Evolutionary conservation across 2,888 invertebrate species (phyloP), one percentile per base, ranked within the genome.

Genomic region (Nemapogon koenigi): DNA sequence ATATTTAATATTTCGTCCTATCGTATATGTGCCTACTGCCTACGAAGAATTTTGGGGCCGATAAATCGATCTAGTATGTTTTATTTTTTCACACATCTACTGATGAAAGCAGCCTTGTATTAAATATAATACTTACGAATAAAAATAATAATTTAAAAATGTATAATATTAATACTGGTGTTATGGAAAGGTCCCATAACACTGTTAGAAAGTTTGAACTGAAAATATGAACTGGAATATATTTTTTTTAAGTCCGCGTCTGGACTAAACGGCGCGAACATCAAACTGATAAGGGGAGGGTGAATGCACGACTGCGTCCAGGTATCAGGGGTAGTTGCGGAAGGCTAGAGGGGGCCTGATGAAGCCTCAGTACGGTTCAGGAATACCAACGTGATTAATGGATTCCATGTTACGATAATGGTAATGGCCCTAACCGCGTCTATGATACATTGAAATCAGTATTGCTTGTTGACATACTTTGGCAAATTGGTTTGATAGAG

Each of bases 371-470:
- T 51, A 56, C 58, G 52, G 54, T 60, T 61, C 62, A 63, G 67
- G 64, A 62, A 71, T 67, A 69, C 61, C 72, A 63, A 65, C 68
- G 64, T 76, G 76, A 76, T 76, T 76, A 76, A 76, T 76, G 73
- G 68, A 71, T 69, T 59, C 64, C 59, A 56, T 54, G 55, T 59
- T 50, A 56, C 63, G 65, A 62, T 76, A 75, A 73, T 75, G 70
- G 73, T 75, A 72, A 76, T 75, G 73, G 75, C 66, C 66, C 61
- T 62, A 61, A 58, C 61, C 56, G 55, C 53, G 57, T 57, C 59
- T 4, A 16, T 66, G 63, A 62, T 72, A 71, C 72, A 71, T 66
- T 62, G 53, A 59, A 67, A 66, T 70, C n/a, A n/a, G n/a, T n/a
- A n/a, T n/a, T n/a, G n/a, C n/a, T n/a, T n/a, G n/a, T n/a, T n/a